Conservation (phyloP, 2,113 vertebrate genomes). For the Psilopogon haemacephalus region DNA sequence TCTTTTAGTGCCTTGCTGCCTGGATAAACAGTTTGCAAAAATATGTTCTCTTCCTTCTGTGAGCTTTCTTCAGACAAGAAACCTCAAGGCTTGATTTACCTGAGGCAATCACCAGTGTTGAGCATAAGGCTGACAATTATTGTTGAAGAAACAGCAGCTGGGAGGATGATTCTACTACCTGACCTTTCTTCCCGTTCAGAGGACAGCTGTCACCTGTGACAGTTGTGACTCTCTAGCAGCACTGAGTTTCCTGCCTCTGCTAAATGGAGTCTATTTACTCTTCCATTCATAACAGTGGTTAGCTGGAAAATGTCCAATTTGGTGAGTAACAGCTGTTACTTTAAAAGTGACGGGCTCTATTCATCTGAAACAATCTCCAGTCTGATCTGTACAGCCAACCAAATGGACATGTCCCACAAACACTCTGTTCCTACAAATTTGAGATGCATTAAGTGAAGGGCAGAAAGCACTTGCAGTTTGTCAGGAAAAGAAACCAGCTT, state of each 20-base stretch:
- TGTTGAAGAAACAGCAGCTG: neutral
- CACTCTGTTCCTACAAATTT: neutral
- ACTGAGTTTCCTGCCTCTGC: neutral
- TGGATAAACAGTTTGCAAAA: neutral
- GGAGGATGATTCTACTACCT: neutral
- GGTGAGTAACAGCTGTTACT: conserved; percentile 57
- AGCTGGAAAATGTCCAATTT: conserved; percentile 45
- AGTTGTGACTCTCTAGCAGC: neutral
- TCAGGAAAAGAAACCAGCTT: neutral
- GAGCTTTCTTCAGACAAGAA: neutral
- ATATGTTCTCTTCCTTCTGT: neutral
- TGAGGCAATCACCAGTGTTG: neutral
- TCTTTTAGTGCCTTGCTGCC: neutral
- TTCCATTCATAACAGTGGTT: neutral
- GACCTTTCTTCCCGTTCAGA: neutral
- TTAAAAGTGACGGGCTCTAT: conserved; percentile 45
- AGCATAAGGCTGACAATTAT: conserved; percentile 29
- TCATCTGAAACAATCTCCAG: neutral
- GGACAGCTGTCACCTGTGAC: conserved; percentile 45
- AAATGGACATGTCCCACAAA: neutral
- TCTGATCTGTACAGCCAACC: neutral
- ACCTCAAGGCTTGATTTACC: neutral
- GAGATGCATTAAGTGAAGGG: neutral
- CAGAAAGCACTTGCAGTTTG: neutral
- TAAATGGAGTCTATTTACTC: conserved; percentile 42